Evolutionary conservation across 2,113 vertebrate genomes (phyloP), one percentile per base, ranked within the genome.

Genomic region (Heliornis fulica): DNA sequence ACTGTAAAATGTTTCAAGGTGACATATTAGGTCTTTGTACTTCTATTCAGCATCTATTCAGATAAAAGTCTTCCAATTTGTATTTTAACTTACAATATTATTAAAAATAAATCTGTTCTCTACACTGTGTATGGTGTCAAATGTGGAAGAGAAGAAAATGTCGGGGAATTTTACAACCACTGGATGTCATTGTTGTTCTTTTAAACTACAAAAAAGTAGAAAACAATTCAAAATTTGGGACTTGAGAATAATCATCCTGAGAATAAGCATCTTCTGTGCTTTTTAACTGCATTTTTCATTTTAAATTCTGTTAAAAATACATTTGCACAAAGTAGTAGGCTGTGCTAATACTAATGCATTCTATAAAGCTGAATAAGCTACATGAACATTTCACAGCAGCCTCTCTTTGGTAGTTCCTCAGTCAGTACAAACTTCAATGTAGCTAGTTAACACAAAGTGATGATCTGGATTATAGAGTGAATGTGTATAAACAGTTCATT

Each of bases 131-230:
- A 7, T 7, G 8, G 8, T 66, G 43, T n/a, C 26, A 87, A 79
- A 77, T 48, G 45, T 9, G 11, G n/a, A 95, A 83, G 48, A 51
- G 46, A 40, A 41, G 66, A 72, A 87, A 85, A 57, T 78, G 46
- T 15, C 91, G 74, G 69, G 87, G 65, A 77, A 54, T 81, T 87
- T 84, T 83, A 78, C 79, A 97, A 11, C 93, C 95, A 94, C 90
- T 86, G 96, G 93, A 95, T 97, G 93, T 96, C 90, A 82, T 96
- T 92, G 66, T 83, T 96, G 93, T 60, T 70, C 86, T 81, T 84
- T 89, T 57, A 51, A 95, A 80, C 29, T 8, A 45, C 3, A 56
- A 34, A 71, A 38, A 80, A 61, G 8, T 59, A 51, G 19, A 88
- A 68, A 21, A 5, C 32, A 70, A 45, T 75, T 79, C 50, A 77